phyloP scores from a whole-genome alignment of 2,797 vertebrate species.

The Petrocephalus schoutedeni region DNA sequence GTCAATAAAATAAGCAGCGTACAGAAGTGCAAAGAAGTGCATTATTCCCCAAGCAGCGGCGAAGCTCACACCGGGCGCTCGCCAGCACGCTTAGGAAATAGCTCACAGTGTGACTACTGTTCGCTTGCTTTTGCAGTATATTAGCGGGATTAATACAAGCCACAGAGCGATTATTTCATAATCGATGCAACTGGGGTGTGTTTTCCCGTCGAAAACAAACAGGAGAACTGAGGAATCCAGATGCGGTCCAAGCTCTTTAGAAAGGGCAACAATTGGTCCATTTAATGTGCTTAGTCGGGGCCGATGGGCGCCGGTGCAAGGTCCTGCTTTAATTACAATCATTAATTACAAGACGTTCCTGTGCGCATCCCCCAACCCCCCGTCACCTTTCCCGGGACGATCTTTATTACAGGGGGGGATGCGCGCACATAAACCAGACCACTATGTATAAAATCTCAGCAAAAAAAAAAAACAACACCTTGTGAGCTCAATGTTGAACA shows the following conservation, averaged over 20 bases:
- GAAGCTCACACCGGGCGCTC: not conserved
- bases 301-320: not conserved
- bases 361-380: not conserved
- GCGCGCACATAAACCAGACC: not conserved
- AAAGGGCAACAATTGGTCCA: not conserved
- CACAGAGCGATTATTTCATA: not conserved
- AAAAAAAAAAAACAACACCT: not conserved
- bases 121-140: not conserved
- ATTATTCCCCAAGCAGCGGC: not conserved
- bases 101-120: not conserved
- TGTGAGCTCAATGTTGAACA: not conserved
- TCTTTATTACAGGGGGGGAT: not conserved
- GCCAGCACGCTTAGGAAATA: not conserved
- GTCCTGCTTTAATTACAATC: not conserved
- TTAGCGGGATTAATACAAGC: not conserved
- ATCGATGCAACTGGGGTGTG: not conserved
- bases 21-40: not conserved
- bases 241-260: not conserved
- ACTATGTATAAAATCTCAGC: not conserved
- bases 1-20: not conserved
- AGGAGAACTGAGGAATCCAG: not conserved
- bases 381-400: not conserved
- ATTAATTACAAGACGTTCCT: not conserved
- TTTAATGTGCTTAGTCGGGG: not conserved
- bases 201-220: not conserved